These are phyloP conservation scores for Chorisops tibialis DNA, from an alignment of 2,888 invertebrate genomes.

Conservation along the genomic window DNA sequence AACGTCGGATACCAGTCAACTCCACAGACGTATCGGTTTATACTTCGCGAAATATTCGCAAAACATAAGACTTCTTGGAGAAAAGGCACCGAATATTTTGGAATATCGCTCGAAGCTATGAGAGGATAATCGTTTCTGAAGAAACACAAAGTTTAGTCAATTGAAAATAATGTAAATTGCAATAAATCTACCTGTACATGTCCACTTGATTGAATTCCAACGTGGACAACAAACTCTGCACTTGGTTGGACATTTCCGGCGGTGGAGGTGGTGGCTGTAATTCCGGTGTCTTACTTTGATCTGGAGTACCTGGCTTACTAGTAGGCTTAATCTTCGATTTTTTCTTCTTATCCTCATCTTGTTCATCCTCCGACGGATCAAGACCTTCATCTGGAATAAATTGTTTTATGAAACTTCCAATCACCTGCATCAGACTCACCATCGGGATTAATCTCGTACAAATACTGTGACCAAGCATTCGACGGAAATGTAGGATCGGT, in stretches of 20 bases:
- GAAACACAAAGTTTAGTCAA: neutral
- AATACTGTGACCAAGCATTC: conserved; percentile 68
- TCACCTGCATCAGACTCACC: neutral
- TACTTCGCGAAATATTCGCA: conserved; percentile 61
- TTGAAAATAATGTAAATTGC: no score
- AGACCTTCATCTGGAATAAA: conserved; percentile 41
- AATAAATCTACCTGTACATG: conserved; percentile 46
- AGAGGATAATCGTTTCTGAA: conserved; percentile 47
- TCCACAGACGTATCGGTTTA: conserved; percentile 63
- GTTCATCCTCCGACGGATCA: conserved; percentile 43
- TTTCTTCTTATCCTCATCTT: conserved; percentile 42
- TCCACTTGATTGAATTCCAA: conserved; percentile 52
- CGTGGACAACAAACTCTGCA: conserved; percentile 44
- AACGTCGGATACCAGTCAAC: conserved; percentile 69
- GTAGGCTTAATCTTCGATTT: conserved; percentile 34
- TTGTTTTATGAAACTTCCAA: neutral
- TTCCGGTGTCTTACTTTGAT: conserved; percentile 28
- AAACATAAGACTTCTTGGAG: conserved; percentile 58
- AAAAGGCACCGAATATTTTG: conserved; percentile 43
- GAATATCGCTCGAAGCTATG: conserved; percentile 41
- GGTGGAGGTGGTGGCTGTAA: conserved; percentile 37
- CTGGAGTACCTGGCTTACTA: conserved; percentile 33
- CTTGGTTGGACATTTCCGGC: conserved; percentile 43
- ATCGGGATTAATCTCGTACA: conserved; percentile 49
- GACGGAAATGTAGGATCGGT: conserved; percentile 65